Evolutionary conservation across 2,888 invertebrate genomes (phyloP).

Genomic region (Hesperia comma): DNA sequence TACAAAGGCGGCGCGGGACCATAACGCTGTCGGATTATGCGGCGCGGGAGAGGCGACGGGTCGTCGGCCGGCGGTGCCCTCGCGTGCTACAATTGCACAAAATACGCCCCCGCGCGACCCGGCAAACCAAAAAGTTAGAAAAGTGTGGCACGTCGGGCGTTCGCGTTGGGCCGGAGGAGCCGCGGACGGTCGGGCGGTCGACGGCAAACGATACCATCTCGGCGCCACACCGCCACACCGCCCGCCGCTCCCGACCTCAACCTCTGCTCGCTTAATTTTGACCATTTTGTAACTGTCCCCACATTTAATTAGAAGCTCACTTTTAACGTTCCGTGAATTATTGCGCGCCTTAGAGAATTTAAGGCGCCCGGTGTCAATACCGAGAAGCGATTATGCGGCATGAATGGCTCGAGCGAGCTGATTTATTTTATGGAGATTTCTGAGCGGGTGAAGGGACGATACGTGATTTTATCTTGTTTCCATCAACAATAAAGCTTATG

Average conservation of each 20-base stretch:
- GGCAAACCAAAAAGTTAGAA: slow-evolving; percentile 79
- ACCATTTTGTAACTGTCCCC: slow-evolving; percentile 62
- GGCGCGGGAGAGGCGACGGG: slow-evolving; percentile 62
- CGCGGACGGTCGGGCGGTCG: too few species aligned
- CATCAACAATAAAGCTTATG: slow-evolving; percentile 56
- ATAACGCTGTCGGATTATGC: slow-evolving; percentile 80
- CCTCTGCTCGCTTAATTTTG: slow-evolving; percentile 54
- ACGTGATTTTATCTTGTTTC: slow-evolving; percentile 10
- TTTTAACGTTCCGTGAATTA: slow-evolving; percentile 74
- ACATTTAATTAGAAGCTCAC: slow-evolving; percentile 74
- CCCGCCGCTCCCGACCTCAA: slow-evolving; percentile 53
- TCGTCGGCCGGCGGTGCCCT: slow-evolving; percentile 78
- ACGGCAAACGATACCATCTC: slow-evolving; percentile 49
- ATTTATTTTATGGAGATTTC: slow-evolving; percentile 70
- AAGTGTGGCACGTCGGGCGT: slow-evolving; percentile 66
- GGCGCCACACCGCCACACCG: slow-evolving; percentile 62
- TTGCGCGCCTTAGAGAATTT: slow-evolving; percentile 69
- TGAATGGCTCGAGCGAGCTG: slow-evolving; percentile 60
- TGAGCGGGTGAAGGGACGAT: slow-evolving; percentile 41
- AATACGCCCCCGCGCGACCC: slow-evolving; percentile 76
- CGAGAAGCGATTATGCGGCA: slow-evolving; percentile 69
- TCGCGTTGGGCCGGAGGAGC: too few species aligned
- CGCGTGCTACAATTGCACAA: slow-evolving; percentile 80
- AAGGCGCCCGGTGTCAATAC: slow-evolving; percentile 65
- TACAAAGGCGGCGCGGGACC: slow-evolving; percentile 78